Evolutionary conservation across 2,888 invertebrate species (phyloP).

Genomic region (Ormyrus pomaceus): DNA sequence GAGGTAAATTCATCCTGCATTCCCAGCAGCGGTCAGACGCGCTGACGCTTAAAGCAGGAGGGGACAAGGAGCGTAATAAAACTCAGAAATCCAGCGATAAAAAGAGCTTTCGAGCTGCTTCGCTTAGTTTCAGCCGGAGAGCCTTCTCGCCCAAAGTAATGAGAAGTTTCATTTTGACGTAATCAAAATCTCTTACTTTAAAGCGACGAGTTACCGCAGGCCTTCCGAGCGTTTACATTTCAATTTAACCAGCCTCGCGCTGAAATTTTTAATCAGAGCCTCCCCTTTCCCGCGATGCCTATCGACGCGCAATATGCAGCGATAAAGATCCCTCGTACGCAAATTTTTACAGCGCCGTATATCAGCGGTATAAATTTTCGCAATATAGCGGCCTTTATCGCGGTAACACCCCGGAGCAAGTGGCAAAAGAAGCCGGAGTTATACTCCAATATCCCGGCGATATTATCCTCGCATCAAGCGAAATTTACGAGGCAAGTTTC

Average conservation of each 20-base stretch:
- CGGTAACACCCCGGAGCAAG: neutral
- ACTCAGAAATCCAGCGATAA: constrained; percentile 28
- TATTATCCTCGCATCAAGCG: constrained; percentile 22
- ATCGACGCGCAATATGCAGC: neutral
- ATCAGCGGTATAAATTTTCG: neutral
- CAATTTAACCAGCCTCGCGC: no score
- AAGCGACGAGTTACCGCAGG: no score
- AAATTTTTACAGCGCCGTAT: constrained; percentile 33
- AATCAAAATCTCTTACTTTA: no score
- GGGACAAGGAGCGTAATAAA: constrained; percentile 9
- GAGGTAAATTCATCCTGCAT: constrained; percentile 4
- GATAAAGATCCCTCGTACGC: neutral
- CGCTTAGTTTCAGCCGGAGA: no score
- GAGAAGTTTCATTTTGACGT: no score
- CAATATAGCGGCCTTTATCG: neutral
- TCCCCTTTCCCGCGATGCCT: no score
- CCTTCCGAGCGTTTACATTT: no score
- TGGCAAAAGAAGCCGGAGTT: neutral
- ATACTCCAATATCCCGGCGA: neutral
- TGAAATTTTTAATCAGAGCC: no score
- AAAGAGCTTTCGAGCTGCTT: neutral
- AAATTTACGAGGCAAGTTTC: constrained; percentile 30
- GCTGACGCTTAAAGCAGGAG: constrained; percentile 4
- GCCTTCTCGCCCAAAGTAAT: no score
- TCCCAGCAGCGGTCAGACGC: neutral